A percentile compares a stretch with the other conserved stretches of the same genome.
Evolutionary conservation across 2,113 vertebrate genomes (phyloP).

Genomic region (Lates calcarifer): DNA sequence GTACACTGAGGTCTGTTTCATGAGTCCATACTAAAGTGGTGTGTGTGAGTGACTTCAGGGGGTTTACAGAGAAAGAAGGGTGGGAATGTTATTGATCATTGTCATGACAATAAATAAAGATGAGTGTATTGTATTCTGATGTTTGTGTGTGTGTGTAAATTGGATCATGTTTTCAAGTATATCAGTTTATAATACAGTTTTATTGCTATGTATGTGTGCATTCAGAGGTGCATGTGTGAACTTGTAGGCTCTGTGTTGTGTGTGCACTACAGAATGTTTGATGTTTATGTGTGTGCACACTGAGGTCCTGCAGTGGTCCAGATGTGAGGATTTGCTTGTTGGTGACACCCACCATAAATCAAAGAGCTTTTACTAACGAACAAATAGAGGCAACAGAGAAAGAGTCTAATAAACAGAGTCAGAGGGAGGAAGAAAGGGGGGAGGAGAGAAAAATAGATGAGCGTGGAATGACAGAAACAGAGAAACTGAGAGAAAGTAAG

Average conservation of each 20-base stretch:
- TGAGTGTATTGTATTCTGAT: constrained; percentile 19
- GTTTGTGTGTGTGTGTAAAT: background rate
- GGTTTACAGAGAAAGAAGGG: constrained; percentile 53
- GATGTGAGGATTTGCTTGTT: constrained; percentile 65
- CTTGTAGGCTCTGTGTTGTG: constrained; percentile 9
- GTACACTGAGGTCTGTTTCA: constrained; percentile 24
- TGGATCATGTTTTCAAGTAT: constrained; percentile 16
- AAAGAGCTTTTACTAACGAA: constrained; percentile 49
- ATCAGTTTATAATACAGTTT: constrained; percentile 10
- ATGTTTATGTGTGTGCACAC: constrained; percentile 21
- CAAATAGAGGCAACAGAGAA: constrained; percentile 39
- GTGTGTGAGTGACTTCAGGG: constrained; percentile 36
- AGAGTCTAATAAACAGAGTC: constrained; percentile 33
- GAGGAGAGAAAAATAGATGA: constrained; percentile 1
- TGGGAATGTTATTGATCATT: constrained; percentile 70
- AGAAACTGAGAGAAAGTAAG: background rate
- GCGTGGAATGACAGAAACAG: background rate
- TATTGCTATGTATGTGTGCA: constrained; percentile 20
- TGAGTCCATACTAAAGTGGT: background rate
- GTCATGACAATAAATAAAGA: constrained; percentile 66
- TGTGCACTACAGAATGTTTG: background rate
- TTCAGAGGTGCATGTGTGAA: constrained; percentile 33
- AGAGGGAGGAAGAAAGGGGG: background rate
- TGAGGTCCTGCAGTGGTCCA: constrained; percentile 50
- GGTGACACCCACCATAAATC: constrained; percentile 69